Evolutionary conservation across 2,888 invertebrate genomes (phyloP).

Genomic region (Eledone cirrhosa): DNA sequence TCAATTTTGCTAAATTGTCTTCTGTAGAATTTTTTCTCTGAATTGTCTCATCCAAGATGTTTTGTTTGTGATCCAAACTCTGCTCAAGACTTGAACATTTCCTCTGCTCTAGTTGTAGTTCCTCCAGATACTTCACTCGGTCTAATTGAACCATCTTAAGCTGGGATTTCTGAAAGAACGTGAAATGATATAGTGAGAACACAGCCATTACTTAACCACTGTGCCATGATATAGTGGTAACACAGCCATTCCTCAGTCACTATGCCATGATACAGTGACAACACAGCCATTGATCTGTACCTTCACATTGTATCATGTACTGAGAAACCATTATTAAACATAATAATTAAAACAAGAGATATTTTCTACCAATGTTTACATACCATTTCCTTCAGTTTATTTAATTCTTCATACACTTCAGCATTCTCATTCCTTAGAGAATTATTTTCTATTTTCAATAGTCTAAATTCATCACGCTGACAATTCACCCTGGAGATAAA

Average conservation of each 20-base stretch:
- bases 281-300: too few relatives aligned
- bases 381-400: conserved; percentile 9
- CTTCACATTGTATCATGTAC: too few relatives aligned
- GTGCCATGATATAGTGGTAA: too few relatives aligned
- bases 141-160: neutral
- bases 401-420: conserved; percentile 6
- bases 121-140: neutral
- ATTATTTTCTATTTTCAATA: neutral
- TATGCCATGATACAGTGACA: too few relatives aligned
- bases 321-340: too few relatives aligned
- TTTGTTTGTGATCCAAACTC: neutral
- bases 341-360: too few relatives aligned
- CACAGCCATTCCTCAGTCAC: too few relatives aligned
- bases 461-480: neutral
- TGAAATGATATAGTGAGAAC: too few relatives aligned
- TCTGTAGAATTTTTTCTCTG: neutral
- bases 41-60: neutral
- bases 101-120: conserved; percentile 1
- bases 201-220: too few relatives aligned
- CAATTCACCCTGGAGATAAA: too few relatives aligned
- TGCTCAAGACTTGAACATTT: neutral
- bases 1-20: conserved; percentile 5
- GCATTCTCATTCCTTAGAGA: neutral
- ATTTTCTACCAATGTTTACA: neutral
- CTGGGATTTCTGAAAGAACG: conserved; percentile 9